phyloP scores from a whole-genome alignment of 2,113 vertebrate genomes.

The Cnemophilus loriae region DNA sequence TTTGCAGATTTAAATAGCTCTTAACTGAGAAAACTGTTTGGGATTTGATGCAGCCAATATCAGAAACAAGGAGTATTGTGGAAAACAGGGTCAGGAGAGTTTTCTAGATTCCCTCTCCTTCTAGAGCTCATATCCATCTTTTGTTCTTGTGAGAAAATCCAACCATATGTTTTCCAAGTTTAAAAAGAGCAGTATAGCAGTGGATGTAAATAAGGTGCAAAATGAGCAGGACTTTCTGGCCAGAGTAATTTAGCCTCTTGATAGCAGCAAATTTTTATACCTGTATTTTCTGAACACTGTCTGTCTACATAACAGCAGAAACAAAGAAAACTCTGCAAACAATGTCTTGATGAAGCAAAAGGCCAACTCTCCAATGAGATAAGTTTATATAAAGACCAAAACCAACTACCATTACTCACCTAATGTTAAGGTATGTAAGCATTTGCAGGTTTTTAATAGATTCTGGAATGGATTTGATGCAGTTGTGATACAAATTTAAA shows the following conservation, averaged over 20 bases:
- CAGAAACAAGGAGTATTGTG: neutral
- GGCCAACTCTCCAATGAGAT: neutral
- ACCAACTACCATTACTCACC: conserved; percentile 70
- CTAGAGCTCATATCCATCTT: neutral
- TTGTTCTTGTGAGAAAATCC: neutral
- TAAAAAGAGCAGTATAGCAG: neutral
- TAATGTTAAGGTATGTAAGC: conserved; percentile 97
- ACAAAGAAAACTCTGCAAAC: neutral
- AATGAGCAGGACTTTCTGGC: neutral
- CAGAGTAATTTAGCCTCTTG: neutral
- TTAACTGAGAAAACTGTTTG: neutral
- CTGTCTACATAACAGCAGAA: neutral
- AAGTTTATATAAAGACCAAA: neutral
- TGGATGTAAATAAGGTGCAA: neutral
- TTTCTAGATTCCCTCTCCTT: neutral
- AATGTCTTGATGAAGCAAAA: neutral
- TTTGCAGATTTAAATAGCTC: neutral
- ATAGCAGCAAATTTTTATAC: neutral
- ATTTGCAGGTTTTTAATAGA: conserved; percentile 95
- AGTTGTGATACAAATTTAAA: conserved; percentile 97
- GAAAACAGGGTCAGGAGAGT: neutral
- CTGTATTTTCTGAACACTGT: neutral
- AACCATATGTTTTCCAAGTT: neutral
- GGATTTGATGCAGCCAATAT: neutral
- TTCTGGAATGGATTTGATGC: conserved; percentile 95